A percentile compares a stretch with the other conserved stretches of the same genome.
phyloP scores from a whole-genome alignment of 2,113 vertebrate genomes.

The Xyliphius kryptos region DNA sequence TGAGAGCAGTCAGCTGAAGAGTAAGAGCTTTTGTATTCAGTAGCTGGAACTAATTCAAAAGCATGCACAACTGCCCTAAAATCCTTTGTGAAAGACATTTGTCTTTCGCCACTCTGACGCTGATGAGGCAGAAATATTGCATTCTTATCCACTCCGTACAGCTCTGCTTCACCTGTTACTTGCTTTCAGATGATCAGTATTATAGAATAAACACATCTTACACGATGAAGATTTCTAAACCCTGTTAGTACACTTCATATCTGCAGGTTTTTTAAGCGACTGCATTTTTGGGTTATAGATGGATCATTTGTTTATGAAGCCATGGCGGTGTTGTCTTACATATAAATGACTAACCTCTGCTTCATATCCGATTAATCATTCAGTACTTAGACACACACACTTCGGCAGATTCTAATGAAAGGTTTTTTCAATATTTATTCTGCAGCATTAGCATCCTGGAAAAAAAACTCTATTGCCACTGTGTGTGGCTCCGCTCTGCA shows the following conservation, averaged over 20 bases:
- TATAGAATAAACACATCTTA: too few relatives aligned
- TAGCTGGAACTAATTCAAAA: neutral
- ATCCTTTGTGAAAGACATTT: slow-evolving; percentile 28
- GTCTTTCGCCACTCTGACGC: slow-evolving; percentile 21
- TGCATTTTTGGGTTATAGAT: too few relatives aligned
- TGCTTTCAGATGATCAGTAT: too few relatives aligned
- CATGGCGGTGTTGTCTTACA: neutral
- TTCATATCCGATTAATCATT: slow-evolving; percentile 30
- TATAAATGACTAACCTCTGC: slow-evolving; percentile 16
- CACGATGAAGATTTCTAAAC: too few relatives aligned
- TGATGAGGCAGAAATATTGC: slow-evolving; percentile 15
- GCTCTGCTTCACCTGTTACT: slow-evolving; percentile 18
- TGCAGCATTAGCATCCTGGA: slow-evolving; percentile 28
- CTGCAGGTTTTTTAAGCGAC: too few relatives aligned
- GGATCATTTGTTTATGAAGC: slow-evolving; percentile 15
- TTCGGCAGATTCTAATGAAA: neutral
- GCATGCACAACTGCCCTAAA: slow-evolving; percentile 18
- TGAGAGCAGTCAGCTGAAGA: too few relatives aligned
- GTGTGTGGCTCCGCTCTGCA: too few relatives aligned
- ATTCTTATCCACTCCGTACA: slow-evolving; percentile 10
- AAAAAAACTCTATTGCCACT: slow-evolving; percentile 17
- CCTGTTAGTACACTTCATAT: too few relatives aligned
- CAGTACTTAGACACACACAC: slow-evolving; percentile 9
- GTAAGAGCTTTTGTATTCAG: slow-evolving; percentile 13
- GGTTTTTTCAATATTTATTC: slow-evolving; percentile 30